Evolutionary conservation across 2,797 vertebrate genomes (phyloP), one percentile per base, ranked within the genome.

Genomic region (Menidia menidia): DNA sequence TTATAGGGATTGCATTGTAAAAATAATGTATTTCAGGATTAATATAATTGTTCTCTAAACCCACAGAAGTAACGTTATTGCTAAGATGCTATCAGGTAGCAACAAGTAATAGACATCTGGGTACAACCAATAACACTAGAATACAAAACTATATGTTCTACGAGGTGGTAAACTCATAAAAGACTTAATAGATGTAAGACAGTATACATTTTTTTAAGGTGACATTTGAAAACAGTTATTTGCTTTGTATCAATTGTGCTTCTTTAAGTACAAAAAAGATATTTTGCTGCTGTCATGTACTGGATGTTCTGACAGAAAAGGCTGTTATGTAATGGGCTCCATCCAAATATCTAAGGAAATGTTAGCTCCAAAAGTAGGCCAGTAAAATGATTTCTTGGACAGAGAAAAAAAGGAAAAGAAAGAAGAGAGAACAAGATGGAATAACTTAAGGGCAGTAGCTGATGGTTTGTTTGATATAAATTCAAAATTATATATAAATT

Each of bases 341-440:
- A 77, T 85, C 78, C 84, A 90, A 89, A 87, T 82, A 89, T 87
- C 83, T 81, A 78, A 83, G 72, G 82, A 86, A 87, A 68, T 57
- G 19, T 80, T 81, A 60, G 77, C 73, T 78, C 43, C 60, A 56
- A 72, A 90, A 87, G 79, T 89, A 88, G 90, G 88, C 77, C 88
- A 87, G 80, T 83, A 85, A 88, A 89, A 90, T 89, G 83, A 89
- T 88, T 88, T 84, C 89, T 83, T 63, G 52, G 76, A 87, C 71
- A 77, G 44, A 58, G 56, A 66, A 16, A 60, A 68, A 75, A 65
- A 42, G 39, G 33, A 32, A 18, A 71, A 50, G 50, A 50, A 18
- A 30, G 41, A 59, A 16, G 31, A 31, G 51, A 31, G 50, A 50
- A 71, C 64, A 52, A 51, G 65, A 14, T 66, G 65, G 78, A 74